A percentile compares a stretch with the other conserved stretches of the same genome.
These are phyloP conservation scores for Rhagonycha fulva DNA, from an alignment of 2,888 invertebrate species.

Conservation along the genomic window DNA sequence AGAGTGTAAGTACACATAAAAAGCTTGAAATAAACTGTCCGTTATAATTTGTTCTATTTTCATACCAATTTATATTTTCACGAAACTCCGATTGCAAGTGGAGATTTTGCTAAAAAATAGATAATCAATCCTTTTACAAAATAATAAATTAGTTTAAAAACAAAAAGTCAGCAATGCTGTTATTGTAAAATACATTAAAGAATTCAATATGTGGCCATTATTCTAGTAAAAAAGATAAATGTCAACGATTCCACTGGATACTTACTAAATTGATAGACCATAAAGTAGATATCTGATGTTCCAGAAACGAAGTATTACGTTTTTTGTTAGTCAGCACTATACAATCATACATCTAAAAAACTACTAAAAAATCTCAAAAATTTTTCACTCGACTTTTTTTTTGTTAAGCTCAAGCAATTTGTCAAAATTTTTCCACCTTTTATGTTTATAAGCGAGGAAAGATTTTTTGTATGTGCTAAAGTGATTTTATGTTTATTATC, in stretches of 20 bases:
- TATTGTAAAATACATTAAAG: background rate
- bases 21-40: no score
- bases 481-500: background rate
- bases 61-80: no score
- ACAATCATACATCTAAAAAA: background rate
- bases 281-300: background rate
- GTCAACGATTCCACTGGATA: background rate
- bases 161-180: background rate
- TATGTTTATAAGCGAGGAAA: background rate
- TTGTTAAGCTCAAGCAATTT: background rate
- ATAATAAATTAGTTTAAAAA: background rate
- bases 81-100: no score
- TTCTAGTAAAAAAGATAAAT: background rate
- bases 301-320: background rate
- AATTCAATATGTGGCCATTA: background rate
- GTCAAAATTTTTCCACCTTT: background rate
- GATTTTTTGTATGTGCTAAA: background rate
- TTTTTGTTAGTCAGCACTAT: background rate
- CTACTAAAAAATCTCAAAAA: background rate
- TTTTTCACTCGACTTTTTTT: background rate
- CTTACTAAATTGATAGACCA: background rate
- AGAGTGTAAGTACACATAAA: no score
- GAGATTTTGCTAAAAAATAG: background rate
- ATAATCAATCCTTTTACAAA: background rate
- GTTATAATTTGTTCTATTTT: no score